Evolutionary conservation across 2,113 vertebrate species (phyloP), one percentile per base, ranked within the genome.

Genomic region (Carassius gibelio): DNA sequence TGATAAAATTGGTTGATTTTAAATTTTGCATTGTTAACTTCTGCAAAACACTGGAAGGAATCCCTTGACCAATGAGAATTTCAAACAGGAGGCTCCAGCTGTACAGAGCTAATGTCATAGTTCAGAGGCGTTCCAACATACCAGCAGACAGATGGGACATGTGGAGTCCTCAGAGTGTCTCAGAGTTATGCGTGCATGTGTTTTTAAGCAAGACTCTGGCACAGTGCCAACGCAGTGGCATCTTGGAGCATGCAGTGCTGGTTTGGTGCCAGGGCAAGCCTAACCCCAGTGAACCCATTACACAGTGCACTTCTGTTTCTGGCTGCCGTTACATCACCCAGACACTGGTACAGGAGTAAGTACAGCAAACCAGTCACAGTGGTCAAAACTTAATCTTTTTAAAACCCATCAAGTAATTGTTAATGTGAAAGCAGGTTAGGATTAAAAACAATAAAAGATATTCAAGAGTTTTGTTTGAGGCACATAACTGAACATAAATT

Each of bases 201-300:
- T 59, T 23, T 83, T 21, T 11, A 0, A 45, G 14, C 17, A 52
- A 62, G 14, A 50, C 21, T 52, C 45, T 62, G 55, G 55, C 50
- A 19, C 38, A 23, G 82, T 68, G 69, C 62, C 62, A 17, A 21
- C 6, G 17, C 11, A 81, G 38, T 34, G 38, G 19, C 62, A 38
- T 84, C 77, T 68, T 75, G 9, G 14, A 50, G 52, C 57, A 84
- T 57, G 38, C 38, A 3, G 55, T 42, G 68, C 64, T 75, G 83
- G 77, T 36, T 26, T 14, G 30, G 42, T 17, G 78, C 72, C 83
- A 88, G 64, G 57, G 66, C 9, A 88, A 83, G 42, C 74, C 59
- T 85, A 85, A 88, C 84, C 80, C 15, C 76, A 76, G 3, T 85
- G 81, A 88, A 81, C 81, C 69, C 66, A 84, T 69, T 19, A 84